These are phyloP conservation scores for Meloidogyne chitwoodi DNA, from an alignment of 1,140 invertebrate species.

Conservation along the genomic window DNA sequence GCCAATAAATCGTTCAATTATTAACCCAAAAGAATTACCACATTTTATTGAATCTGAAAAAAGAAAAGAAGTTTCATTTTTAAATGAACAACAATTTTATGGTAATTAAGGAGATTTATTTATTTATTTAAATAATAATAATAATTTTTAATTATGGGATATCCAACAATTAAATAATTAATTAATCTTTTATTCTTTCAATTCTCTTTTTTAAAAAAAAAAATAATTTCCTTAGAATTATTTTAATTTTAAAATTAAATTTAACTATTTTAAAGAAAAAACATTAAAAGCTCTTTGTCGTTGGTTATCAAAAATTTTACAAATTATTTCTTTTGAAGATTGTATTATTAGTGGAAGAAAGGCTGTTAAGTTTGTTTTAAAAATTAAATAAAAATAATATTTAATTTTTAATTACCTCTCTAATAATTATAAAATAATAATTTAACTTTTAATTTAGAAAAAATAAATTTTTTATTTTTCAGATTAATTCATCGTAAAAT, in stretches of 20 bases:
- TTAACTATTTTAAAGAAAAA: conserved; percentile 48
- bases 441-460: too few species aligned
- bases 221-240: too few species aligned
- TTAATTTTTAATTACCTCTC: too few species aligned
- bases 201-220: neutral
- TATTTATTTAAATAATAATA: too few species aligned
- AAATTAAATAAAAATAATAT: neutral
- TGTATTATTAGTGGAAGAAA: conserved; percentile 51
- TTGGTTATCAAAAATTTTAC: conserved; percentile 55
- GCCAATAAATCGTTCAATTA: neutral
- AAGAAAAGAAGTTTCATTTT: neutral
- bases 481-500: too few species aligned
- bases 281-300: conserved; percentile 50
- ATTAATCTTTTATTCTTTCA: too few species aligned
- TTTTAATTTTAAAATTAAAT: too few species aligned
- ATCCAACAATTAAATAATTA: too few species aligned
- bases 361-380: conserved; percentile 30
- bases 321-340: conserved; percentile 41
- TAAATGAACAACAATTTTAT: neutral
- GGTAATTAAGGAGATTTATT: neutral
- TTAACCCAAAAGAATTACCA: neutral
- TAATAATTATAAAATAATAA: too few species aligned
- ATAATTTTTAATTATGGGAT: too few species aligned
- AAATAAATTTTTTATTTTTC: too few species aligned
- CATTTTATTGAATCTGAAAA: neutral